phyloP scores from a whole-genome alignment of 2,797 vertebrate species.

The Poeciliopsis gracilis region DNA sequence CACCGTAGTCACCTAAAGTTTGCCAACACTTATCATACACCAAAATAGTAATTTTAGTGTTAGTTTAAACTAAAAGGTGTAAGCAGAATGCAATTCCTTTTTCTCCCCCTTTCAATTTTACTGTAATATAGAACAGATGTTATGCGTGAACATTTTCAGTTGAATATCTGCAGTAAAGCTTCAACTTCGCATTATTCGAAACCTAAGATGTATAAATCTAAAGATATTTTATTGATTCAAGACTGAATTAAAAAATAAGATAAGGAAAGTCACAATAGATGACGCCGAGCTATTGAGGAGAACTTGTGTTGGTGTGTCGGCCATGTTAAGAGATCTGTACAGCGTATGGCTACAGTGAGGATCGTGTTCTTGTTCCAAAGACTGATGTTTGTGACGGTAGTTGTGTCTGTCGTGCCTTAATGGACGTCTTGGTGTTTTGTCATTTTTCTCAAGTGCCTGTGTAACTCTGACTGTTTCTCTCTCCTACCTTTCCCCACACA shows the following conservation, averaged over 20 bases:
- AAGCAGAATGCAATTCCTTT: not conserved
- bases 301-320: constrained; percentile 22
- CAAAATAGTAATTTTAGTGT: not conserved
- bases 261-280: not conserved
- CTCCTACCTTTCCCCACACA: not conserved
- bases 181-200: not conserved
- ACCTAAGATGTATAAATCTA: not conserved
- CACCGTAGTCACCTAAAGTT: not conserved
- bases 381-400: constrained; percentile 59
- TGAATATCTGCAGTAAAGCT: not conserved
- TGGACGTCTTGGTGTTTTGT: constrained; percentile 77
- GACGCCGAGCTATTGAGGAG: not conserved
- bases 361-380: constrained; percentile 61
- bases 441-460: constrained; percentile 90
- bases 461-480: constrained; percentile 72
- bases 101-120: not conserved
- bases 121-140: not conserved
- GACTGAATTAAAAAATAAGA: not conserved
- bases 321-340: constrained; percentile 13
- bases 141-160: not conserved
- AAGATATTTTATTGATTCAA: not conserved
- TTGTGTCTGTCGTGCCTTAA: constrained; percentile 81
- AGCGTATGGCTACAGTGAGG: constrained; percentile 20
- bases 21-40: not conserved
- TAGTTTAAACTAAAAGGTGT: not conserved